Percentiles rank a stretch among this genome's conserved stretches.
Conservation (phyloP, 1,140 invertebrate species). For the Frieseomelitta varia region DNA sequence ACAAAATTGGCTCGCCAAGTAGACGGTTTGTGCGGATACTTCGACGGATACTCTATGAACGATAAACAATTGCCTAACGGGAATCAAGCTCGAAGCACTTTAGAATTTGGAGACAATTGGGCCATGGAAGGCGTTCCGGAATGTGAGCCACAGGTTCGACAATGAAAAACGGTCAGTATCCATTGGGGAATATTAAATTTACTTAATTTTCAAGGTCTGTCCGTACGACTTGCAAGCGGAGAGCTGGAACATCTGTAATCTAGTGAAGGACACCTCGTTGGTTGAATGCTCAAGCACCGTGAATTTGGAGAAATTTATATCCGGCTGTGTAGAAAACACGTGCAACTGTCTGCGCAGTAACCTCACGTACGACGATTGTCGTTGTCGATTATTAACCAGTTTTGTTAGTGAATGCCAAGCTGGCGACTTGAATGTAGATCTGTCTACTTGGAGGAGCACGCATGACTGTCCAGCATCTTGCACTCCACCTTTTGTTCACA, state of each 20-base stretch:
- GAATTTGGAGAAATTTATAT: conserved; percentile 86
- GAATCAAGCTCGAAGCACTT: conserved; percentile 83
- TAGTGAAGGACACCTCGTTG: conserved; percentile 84
- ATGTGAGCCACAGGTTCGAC: conserved; percentile 81
- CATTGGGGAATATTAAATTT: not conserved
- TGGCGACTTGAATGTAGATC: conserved; percentile 83
- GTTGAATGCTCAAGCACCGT: conserved; percentile 84
- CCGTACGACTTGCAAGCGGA: conserved; percentile 83
- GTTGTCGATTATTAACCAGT: conserved; percentile 86
- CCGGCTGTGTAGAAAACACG: conserved; percentile 87
- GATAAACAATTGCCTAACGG: conserved; percentile 89
- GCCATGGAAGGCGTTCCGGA: conserved; percentile 79
- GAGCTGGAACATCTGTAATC: conserved; percentile 85
- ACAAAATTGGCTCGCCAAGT: conserved; percentile 84
- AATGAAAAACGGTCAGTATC: not conserved
- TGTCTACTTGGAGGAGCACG: conserved; percentile 87
- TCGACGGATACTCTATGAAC: conserved; percentile 85
- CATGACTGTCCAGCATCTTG: conserved; percentile 87
- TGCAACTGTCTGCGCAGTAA: conserved; percentile 86
- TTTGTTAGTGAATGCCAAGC: conserved; percentile 89
- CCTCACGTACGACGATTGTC: conserved; percentile 84
- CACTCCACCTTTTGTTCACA: conserved; percentile 87
- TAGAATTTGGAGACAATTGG: conserved; percentile 90
- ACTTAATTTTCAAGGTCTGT: conserved; percentile 78
- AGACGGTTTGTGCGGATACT: conserved; percentile 91